These are phyloP conservation scores for Mimachlamys varia DNA, from an alignment of 2,888 invertebrate genomes.

Conservation along the genomic window DNA sequence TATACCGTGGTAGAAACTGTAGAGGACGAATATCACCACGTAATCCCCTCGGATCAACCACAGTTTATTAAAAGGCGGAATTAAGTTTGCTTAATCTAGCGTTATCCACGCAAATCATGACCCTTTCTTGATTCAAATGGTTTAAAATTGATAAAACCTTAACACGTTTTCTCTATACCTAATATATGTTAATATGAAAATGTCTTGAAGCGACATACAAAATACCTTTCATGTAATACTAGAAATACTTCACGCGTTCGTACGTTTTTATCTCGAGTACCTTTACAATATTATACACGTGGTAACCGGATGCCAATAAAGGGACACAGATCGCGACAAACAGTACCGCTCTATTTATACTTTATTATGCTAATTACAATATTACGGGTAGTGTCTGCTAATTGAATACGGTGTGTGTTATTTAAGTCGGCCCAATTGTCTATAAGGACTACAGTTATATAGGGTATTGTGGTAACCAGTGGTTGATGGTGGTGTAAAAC, in stretches of 20 bases:
- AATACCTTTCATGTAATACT: neutral
- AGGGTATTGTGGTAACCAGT: neutral
- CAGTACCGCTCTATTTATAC: neutral
- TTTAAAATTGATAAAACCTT: neutral
- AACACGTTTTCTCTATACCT: neutral
- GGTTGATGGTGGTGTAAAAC: neutral
- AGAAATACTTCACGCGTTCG: neutral
- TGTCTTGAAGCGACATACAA: neutral
- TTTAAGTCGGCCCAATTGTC: neutral
- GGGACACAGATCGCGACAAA: constrained; percentile 1
- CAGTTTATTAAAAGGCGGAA: neutral
- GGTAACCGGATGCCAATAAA: constrained; percentile 8
- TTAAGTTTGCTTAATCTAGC: neutral
- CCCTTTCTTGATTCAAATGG: neutral
- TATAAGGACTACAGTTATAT: neutral
- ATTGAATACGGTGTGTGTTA: constrained; percentile 19
- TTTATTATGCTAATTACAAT: neutral
- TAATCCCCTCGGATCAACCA: neutral
- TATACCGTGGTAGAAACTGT: neutral
- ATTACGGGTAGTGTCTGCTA: neutral
- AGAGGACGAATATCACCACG: neutral
- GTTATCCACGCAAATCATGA: neutral
- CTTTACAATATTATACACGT: neutral
- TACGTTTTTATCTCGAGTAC: neutral
- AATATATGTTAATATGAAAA: neutral